These are phyloP conservation scores for Psix sp. DNA, from an alignment of 1,140 invertebrate genomes.

Conservation along the genomic window DNA sequence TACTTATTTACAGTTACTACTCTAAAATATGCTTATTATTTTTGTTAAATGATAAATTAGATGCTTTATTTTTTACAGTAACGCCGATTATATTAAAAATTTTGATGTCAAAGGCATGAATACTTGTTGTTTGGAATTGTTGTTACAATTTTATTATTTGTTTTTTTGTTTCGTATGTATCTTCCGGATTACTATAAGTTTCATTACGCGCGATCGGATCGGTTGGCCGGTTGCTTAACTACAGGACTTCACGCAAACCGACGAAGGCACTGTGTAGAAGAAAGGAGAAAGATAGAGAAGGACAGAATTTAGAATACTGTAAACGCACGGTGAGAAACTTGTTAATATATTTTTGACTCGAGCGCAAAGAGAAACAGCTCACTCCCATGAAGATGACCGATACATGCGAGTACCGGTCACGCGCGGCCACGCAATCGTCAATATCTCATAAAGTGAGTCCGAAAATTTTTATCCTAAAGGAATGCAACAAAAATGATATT, in stretches of 20 bases:
- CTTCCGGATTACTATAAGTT: conserved; percentile 45
- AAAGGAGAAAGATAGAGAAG: conserved; percentile 18
- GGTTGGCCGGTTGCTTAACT: conserved; percentile 44
- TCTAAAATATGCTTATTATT: too few relatives aligned
- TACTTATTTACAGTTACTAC: too few relatives aligned
- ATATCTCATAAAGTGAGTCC: conserved; percentile 33
- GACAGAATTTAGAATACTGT: conserved; percentile 51
- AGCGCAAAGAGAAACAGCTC: conserved; percentile 59
- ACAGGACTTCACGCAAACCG: conserved; percentile 55
- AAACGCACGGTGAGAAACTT: conserved; percentile 51
- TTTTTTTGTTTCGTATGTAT: conserved; percentile 15
- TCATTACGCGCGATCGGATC: conserved; percentile 44
- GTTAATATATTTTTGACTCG: conserved; percentile 65
- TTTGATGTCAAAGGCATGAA: conserved; percentile 25
- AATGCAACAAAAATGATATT: too few relatives aligned
- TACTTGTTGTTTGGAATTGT: conserved; percentile 11
- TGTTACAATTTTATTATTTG: conserved; percentile 20
- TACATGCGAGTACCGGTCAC: conserved; percentile 64
- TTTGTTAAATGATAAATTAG: too few relatives aligned
- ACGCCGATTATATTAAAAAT: too few relatives aligned
- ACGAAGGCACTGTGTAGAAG: conserved; percentile 9
- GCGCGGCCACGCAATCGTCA: conserved; percentile 64
- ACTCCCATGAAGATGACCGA: conserved; percentile 57
- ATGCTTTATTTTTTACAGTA: too few relatives aligned
- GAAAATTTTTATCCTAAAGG: conserved; percentile 26